phyloP scores from a whole-genome alignment of 1,140 invertebrate species.

The Drosophila malerkotliana region DNA sequence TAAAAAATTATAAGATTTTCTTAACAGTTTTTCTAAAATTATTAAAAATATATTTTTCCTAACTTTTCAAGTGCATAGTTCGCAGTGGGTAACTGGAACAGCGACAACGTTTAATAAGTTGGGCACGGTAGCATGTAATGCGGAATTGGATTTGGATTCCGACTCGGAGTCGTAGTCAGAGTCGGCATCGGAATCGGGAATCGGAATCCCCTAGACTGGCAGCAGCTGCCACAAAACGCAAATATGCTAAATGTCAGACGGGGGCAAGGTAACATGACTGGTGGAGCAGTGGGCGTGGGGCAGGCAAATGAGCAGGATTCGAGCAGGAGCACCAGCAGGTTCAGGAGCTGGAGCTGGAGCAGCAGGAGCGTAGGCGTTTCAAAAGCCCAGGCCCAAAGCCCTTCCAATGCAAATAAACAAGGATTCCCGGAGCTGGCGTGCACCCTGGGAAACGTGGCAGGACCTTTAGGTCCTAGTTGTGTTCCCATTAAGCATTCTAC shows the following conservation, averaged over 20 bases:
- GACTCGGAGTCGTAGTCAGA: not conserved
- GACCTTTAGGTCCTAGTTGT: conserved; percentile 5
- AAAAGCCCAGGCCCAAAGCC: conserved; percentile 59
- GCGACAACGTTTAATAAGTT: conserved; percentile 81
- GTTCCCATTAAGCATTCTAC: conserved; percentile 58
- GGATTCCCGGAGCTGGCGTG: conserved; percentile 60
- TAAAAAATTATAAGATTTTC: not conserved
- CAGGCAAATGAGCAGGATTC: conserved; percentile 4
- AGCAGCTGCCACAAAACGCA: conserved; percentile 78
- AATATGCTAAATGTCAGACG: conserved; percentile 79
- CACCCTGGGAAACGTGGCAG: conserved; percentile 49
- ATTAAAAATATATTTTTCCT: not conserved
- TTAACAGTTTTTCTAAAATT: not conserved
- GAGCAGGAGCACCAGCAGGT: not conserved
- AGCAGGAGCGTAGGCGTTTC: conserved; percentile 9
- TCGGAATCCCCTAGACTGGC: conserved; percentile 18
- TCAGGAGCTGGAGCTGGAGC: not conserved
- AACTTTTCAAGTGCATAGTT: conserved; percentile 32
- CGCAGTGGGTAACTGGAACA: conserved; percentile 76
- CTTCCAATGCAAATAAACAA: conserved; percentile 66
- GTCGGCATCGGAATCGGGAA: too few relatives aligned
- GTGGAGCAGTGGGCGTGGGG: conserved; percentile 23
- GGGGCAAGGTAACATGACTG: conserved; percentile 28
- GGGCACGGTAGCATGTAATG: conserved; percentile 76
- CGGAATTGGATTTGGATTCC: conserved; percentile 76